Evolutionary conservation across 1,140 invertebrate genomes (phyloP).

Genomic region (Drosophila kurseongensis): DNA sequence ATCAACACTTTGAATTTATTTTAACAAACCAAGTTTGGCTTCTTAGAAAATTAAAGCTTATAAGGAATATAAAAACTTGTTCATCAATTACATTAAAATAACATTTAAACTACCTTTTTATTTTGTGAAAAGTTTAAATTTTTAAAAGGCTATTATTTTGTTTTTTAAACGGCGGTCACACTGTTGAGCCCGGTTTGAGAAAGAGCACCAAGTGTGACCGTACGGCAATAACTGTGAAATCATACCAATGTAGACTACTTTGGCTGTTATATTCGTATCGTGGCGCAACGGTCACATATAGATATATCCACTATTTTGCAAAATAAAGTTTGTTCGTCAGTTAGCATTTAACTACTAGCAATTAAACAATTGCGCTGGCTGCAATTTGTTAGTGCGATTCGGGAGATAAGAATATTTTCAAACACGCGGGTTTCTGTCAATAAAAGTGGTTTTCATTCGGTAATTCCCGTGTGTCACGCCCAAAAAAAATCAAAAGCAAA

Average conservation of each 20-base stretch:
- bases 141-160: too few relatives aligned
- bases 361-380: constrained; percentile 33
- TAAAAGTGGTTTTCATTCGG: constrained; percentile 15
- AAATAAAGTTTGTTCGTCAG: constrained; percentile 19
- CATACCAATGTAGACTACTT: too few relatives aligned
- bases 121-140: neutral
- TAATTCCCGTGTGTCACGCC: constrained; percentile 70
- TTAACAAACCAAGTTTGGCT: too few relatives aligned
- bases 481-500: constrained; percentile 50
- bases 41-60: too few relatives aligned
- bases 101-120: too few relatives aligned
- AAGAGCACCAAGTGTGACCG: neutral
- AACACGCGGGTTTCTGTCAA: constrained; percentile 37
- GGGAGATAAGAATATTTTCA: constrained; percentile 23
- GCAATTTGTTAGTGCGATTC: constrained; percentile 13
- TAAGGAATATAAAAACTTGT: too few relatives aligned
- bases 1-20: too few relatives aligned
- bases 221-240: neutral
- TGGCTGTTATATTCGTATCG: neutral
- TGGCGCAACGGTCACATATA: neutral
- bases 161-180: neutral
- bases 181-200: neutral
- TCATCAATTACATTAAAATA: too few relatives aligned
- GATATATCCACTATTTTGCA: constrained; percentile 2
- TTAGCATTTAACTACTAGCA: constrained; percentile 4